These are phyloP conservation scores for Mustelus asterias DNA, from an alignment of 2,113 vertebrate species.

Conservation along the genomic window DNA sequence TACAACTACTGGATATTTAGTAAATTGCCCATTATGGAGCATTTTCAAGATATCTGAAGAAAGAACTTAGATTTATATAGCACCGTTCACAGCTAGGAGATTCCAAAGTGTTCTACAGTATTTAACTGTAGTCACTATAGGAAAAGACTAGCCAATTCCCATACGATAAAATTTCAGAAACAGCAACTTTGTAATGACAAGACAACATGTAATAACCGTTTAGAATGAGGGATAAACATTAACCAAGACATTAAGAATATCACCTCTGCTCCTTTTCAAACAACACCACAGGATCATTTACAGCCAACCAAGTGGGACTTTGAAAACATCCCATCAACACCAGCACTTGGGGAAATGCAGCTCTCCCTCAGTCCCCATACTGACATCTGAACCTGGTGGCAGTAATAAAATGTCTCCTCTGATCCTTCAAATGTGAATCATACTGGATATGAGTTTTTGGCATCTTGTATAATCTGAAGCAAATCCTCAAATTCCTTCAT, in stretches of 20 bases:
- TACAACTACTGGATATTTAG: neutral
- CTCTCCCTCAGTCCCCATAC: neutral
- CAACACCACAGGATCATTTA: neutral
- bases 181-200: neutral
- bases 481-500: neutral
- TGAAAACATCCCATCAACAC: neutral
- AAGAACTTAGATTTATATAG: neutral
- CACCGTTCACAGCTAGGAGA: neutral
- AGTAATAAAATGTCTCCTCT: neutral
- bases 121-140: too few species aligned
- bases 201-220: neutral
- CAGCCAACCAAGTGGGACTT: neutral
- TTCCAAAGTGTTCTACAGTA: neutral
- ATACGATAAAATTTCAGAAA: neutral
- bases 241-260: neutral
- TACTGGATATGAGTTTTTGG: neutral
- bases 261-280: neutral
- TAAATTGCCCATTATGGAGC: neutral
- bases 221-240: neutral
- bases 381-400: neutral
- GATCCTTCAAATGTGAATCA: too few species aligned
- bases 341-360: neutral
- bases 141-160: too few species aligned
- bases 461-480: neutral
- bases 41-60: neutral